Evolutionary conservation across 2,888 invertebrate genomes (phyloP).

Genomic region (Dicroscelio sp.): DNA sequence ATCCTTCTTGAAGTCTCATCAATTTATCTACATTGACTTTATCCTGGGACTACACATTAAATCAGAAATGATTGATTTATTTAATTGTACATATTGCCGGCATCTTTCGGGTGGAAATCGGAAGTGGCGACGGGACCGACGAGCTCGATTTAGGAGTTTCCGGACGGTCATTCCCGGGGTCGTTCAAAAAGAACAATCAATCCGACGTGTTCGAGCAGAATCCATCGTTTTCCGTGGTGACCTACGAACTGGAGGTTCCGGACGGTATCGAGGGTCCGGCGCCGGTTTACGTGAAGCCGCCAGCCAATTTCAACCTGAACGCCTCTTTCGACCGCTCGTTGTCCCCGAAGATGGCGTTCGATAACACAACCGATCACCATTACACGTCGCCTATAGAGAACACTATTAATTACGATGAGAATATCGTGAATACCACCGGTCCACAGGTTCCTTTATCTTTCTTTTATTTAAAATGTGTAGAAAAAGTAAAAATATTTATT

Average conservation of each 20-base stretch:
- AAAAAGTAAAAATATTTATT: neutral
- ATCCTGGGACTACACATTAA: too few relatives aligned
- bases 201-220: conserved; percentile 58
- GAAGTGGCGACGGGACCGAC: conserved; percentile 82
- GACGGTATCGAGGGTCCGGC: conserved; percentile 90
- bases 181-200: conserved; percentile 29
- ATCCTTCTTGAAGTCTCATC: too few relatives aligned
- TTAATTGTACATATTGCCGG: conserved; percentile 47
- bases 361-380: conserved; percentile 56
- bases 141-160: conserved; percentile 40
- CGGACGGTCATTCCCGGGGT: conserved; percentile 12
- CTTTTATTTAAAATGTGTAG: neutral
- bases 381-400: conserved; percentile 54
- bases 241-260: conserved; percentile 89
- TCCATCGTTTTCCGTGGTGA: conserved; percentile 88
- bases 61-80: neutral
- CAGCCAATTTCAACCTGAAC: conserved; percentile 73
- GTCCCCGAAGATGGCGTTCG: conserved; percentile 41
- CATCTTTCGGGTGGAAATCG: conserved; percentile 72
- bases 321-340: conserved; percentile 54
- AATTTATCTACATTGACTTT: too few relatives aligned
- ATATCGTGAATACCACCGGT: conserved; percentile 8
- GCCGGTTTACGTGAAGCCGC: conserved; percentile 88
- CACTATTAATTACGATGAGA: conserved; percentile 42
- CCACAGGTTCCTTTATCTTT: neutral